phyloP scores from a whole-genome alignment of 2,888 invertebrate genomes.

The Dryomyza anilis region DNA sequence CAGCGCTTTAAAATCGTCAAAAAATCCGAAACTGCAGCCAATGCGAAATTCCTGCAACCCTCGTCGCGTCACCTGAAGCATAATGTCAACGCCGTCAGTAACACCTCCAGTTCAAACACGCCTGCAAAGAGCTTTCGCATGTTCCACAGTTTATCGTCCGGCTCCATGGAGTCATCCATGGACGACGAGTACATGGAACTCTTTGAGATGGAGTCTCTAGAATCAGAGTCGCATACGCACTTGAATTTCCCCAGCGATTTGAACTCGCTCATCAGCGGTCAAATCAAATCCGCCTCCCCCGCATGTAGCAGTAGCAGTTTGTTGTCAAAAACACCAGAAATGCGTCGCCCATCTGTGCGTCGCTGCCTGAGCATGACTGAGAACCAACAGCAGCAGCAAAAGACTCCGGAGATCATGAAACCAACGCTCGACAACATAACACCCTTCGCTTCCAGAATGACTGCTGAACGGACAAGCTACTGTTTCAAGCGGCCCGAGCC shows the following conservation, averaged over 20 bases:
- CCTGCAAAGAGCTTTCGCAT: constrained; percentile 57
- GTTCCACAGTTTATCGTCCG: constrained; percentile 63
- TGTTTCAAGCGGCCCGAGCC: constrained; percentile 74
- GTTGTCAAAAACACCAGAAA: constrained; percentile 58
- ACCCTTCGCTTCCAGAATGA: constrained; percentile 38
- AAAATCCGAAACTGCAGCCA: constrained; percentile 19
- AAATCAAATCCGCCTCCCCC: constrained; percentile 58
- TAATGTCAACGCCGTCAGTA: constrained; percentile 26
- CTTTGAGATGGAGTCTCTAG: constrained; percentile 66
- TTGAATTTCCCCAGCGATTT: constrained; percentile 65
- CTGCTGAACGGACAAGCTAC: constrained; percentile 32
- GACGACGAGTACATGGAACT: constrained; percentile 70
- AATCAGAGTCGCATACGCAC: constrained; percentile 52
- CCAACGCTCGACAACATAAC: constrained; percentile 43
- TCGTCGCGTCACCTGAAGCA: constrained; percentile 42
- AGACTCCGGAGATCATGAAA: constrained; percentile 54
- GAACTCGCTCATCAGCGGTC: constrained; percentile 66
- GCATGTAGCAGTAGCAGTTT: background rate
- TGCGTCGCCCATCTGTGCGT: constrained; percentile 62
- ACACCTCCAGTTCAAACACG: constrained; percentile 35
- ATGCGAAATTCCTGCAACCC: constrained; percentile 35
- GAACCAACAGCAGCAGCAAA: constrained; percentile 47
- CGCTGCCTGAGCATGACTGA: constrained; percentile 64
- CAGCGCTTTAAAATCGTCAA: constrained; percentile 54
- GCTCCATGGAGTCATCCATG: constrained; percentile 67